Conservation (phyloP, 2,888 invertebrate genomes). For the Hirtodrosophila alboralis region DNA sequence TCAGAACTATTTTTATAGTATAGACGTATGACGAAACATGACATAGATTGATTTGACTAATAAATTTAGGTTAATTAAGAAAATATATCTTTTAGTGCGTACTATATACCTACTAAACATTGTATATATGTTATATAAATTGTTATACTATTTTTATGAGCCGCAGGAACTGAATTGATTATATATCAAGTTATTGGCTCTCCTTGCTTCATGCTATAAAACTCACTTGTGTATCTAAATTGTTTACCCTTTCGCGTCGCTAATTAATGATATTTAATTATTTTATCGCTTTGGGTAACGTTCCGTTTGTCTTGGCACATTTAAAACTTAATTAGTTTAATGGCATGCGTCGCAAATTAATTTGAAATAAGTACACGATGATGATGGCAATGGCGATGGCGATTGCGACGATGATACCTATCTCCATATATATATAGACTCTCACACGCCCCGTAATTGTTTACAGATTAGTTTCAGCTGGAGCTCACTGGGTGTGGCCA, state of each 20-base stretch:
- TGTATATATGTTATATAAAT: too few relatives aligned
- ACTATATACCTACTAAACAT: too few relatives aligned
- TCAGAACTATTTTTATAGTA: too few relatives aligned
- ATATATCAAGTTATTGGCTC: constrained; percentile 18
- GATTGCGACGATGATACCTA: constrained; percentile 11
- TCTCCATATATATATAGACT: constrained; percentile 19
- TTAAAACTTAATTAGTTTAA: constrained; percentile 63
- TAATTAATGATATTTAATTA: constrained; percentile 51
- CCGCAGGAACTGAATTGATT: constrained; percentile 25
- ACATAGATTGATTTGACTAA: too few relatives aligned
- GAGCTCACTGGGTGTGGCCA: constrained; percentile 62
- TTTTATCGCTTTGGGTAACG: constrained; percentile 29
- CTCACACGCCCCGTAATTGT: constrained; percentile 58
- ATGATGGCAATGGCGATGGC: constrained; percentile 1
- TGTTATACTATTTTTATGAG: constrained; percentile 2
- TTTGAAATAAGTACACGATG: constrained; percentile 40
- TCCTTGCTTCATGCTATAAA: constrained; percentile 14
- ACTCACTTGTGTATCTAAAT: constrained; percentile 30
- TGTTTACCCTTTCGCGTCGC: constrained; percentile 48
- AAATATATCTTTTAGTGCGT: too few relatives aligned
- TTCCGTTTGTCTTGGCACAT: constrained; percentile 33
- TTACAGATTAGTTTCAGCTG: constrained; percentile 71
- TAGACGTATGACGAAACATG: too few relatives aligned
- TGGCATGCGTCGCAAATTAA: constrained; percentile 67
- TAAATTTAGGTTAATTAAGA: too few relatives aligned